Evolutionary conservation across 2,113 vertebrate genomes (phyloP).

Genomic region (Oenanthe melanoleuca): DNA sequence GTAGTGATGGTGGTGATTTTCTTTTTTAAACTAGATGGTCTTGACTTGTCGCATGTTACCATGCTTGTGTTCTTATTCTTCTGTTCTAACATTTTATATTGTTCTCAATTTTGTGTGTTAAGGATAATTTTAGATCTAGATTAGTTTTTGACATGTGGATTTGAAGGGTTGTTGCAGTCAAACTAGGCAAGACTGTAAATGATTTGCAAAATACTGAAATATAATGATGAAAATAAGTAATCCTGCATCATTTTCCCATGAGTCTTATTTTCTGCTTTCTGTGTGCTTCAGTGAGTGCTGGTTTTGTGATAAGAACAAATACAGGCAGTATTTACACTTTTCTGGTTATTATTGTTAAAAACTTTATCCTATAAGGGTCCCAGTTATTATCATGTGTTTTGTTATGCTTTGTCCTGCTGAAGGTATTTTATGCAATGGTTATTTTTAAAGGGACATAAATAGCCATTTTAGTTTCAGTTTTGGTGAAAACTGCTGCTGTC

Average conservation of each 20-base stretch:
- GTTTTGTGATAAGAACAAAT: background rate
- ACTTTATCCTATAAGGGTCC: background rate
- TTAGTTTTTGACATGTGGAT: background rate
- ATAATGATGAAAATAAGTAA: background rate
- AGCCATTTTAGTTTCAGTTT: background rate
- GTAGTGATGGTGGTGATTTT: background rate
- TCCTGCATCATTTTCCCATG: background rate
- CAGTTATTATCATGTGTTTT: background rate
- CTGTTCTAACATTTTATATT: background rate
- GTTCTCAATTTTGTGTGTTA: background rate
- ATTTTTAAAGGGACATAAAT: background rate
- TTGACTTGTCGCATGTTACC: background rate
- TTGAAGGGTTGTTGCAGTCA: background rate
- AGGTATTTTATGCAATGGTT: background rate
- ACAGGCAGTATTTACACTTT: background rate
- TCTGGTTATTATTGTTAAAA: background rate
- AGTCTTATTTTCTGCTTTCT: background rate
- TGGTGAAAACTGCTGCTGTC: background rate
- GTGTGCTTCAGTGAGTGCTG: background rate
- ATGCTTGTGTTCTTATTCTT: background rate
- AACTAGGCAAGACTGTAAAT: background rate
- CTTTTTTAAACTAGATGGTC: background rate
- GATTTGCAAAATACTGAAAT: background rate
- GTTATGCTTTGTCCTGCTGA: background rate
- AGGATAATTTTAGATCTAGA: background rate